phyloP scores from a whole-genome alignment of 2,797 vertebrate genomes.

The Coccyzus lansbergi region DNA sequence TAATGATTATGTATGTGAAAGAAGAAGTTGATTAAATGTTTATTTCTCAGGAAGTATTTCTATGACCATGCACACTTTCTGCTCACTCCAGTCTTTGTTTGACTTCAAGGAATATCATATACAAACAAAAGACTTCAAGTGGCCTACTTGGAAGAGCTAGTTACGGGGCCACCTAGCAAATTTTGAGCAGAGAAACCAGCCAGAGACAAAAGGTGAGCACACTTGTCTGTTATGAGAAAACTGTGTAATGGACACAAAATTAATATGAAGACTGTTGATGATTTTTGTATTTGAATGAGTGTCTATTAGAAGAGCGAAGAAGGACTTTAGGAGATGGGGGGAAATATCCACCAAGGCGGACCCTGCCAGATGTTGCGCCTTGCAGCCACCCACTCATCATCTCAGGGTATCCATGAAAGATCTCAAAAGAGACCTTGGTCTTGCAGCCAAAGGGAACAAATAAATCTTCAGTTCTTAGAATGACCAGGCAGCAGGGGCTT shows the following conservation, averaged over 20 bases:
- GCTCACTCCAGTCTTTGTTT: neutral
- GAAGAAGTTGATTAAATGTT: neutral
- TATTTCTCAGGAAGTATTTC: neutral
- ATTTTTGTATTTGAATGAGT: neutral
- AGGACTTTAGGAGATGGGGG: rapidly evolving
- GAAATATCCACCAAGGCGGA: neutral
- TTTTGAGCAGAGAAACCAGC: neutral
- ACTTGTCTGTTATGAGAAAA: neutral
- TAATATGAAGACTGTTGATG: neutral
- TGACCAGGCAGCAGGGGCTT: neutral
- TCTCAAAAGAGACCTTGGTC: neutral
- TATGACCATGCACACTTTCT: neutral
- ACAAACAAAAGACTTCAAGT: neutral
- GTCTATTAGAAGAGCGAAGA: neutral
- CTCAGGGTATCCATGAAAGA: neutral
- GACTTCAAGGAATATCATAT: neutral
- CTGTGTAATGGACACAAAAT: neutral
- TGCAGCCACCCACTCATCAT: neutral
- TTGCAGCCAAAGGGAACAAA: neutral
- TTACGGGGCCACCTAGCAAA: neutral
- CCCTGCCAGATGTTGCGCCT: rapidly evolving
- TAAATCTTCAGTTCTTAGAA: neutral
- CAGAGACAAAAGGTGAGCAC: rapidly evolving
- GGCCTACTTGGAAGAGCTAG: neutral
- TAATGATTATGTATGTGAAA: neutral